phyloP scores from a whole-genome alignment of 2,113 vertebrate species.

The Alethe diademata region DNA sequence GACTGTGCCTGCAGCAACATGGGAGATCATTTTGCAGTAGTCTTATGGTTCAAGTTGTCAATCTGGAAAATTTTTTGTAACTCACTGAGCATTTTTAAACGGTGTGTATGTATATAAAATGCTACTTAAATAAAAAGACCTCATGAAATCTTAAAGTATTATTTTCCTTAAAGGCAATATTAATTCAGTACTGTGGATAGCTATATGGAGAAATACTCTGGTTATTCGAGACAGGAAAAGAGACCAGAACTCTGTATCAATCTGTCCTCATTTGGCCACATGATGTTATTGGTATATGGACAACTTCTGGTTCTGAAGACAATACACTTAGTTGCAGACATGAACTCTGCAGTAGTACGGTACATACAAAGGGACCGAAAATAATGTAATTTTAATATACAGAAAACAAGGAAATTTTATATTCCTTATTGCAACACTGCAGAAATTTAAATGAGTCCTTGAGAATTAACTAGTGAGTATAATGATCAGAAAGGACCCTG shows the following conservation, averaged over 20 bases:
- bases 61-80: neutral
- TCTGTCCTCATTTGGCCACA: neutral
- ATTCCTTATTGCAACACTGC: neutral
- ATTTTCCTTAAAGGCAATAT: neutral
- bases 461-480: neutral
- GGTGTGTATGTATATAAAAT: neutral
- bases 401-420: neutral
- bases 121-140: neutral
- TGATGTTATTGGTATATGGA: neutral
- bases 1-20: conserved; percentile 12
- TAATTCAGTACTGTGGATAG: neutral
- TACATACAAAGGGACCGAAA: neutral
- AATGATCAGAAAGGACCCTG: neutral
- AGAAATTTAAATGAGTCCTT: neutral
- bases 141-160: neutral
- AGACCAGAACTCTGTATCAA: neutral
- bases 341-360: neutral
- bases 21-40: neutral
- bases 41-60: neutral
- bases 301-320: neutral
- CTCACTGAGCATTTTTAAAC: neutral
- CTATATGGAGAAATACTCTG: neutral
- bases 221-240: neutral
- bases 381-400: neutral
- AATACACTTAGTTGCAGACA: neutral